phyloP scores from a whole-genome alignment of 92 coral and sea anemone species.

The Porites divaricata region DNA sequence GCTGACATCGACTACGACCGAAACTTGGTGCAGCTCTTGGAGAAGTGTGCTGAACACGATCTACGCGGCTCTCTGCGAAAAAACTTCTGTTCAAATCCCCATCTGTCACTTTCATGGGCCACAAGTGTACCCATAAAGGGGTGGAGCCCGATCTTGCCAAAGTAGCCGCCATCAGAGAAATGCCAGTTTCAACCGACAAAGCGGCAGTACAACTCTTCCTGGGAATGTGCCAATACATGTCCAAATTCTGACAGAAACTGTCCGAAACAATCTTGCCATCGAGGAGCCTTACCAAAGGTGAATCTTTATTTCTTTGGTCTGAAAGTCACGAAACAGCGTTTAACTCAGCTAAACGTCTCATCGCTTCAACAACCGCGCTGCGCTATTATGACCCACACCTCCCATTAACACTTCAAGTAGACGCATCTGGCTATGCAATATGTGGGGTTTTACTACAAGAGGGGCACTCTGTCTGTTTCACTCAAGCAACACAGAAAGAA shows the following conservation, averaged over 20 bases:
- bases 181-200: constrained; percentile 41
- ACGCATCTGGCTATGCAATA: neutral
- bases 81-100: constrained; percentile 29
- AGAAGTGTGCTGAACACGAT: constrained; percentile 26
- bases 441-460: constrained; percentile 26
- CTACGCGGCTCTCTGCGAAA: constrained; percentile 41
- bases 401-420: neutral
- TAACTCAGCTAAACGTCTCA: neutral
- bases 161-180: constrained; percentile 34
- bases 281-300: neutral
- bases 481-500: no score
- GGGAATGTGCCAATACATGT: constrained; percentile 51
- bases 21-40: constrained; percentile 20
- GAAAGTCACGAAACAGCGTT: neutral
- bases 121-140: constrained; percentile 27
- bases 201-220: constrained; percentile 35
- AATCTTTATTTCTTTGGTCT: neutral
- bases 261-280: constrained; percentile 12
- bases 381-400: neutral
- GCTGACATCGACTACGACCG: constrained; percentile 28
- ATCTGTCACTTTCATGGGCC: constrained; percentile 49
- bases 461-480: constrained; percentile 26
- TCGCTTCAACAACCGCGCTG: neutral
- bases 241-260: constrained; percentile 30
- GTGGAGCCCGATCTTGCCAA: constrained; percentile 31